These are phyloP conservation scores for Drosophila ironensis DNA, from an alignment of 1,140 invertebrate species.

Conservation along the genomic window DNA sequence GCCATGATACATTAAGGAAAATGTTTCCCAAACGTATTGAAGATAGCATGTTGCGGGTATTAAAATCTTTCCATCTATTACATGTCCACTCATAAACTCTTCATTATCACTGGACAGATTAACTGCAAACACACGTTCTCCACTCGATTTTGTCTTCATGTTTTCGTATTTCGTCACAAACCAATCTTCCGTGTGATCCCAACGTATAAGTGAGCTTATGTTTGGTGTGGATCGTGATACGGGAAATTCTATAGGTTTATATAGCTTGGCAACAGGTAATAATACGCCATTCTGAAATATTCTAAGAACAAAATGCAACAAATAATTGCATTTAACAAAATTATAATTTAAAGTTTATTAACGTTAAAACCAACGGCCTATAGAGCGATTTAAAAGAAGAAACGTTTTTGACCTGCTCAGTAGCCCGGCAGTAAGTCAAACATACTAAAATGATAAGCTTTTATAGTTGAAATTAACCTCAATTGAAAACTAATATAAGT, in stretches of 20 bases:
- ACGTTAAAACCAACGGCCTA: too few species aligned
- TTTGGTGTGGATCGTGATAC: conserved; percentile 90
- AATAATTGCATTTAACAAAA: too few species aligned
- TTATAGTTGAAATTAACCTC: too few species aligned
- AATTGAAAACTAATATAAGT: too few species aligned
- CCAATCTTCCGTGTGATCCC: conserved; percentile 95
- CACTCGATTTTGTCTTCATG: conserved; percentile 81
- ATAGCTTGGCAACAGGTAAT: conserved; percentile 83
- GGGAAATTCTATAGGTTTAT: conserved; percentile 88
- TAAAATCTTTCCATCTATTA: conserved; percentile 93
- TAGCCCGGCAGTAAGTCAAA: too few species aligned
- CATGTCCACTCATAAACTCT: conserved; percentile 91
- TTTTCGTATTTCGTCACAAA: conserved; percentile 82
- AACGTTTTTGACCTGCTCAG: too few species aligned
- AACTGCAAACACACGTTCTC: conserved; percentile 85
- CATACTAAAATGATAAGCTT: too few species aligned
- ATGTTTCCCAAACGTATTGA: conserved; percentile 92
- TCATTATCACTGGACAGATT: conserved; percentile 87
- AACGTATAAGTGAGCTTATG: conserved; percentile 90
- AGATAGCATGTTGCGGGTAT: conserved; percentile 95
- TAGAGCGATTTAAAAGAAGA: too few species aligned
- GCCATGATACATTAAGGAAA: conserved; percentile 89
- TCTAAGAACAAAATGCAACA: conserved; percentile 26
- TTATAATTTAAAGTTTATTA: too few species aligned
- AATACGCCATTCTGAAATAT: conserved; percentile 77